These are phyloP conservation scores for Poecile atricapillus DNA, from an alignment of 2,113 vertebrate species.

Conservation along the genomic window DNA sequence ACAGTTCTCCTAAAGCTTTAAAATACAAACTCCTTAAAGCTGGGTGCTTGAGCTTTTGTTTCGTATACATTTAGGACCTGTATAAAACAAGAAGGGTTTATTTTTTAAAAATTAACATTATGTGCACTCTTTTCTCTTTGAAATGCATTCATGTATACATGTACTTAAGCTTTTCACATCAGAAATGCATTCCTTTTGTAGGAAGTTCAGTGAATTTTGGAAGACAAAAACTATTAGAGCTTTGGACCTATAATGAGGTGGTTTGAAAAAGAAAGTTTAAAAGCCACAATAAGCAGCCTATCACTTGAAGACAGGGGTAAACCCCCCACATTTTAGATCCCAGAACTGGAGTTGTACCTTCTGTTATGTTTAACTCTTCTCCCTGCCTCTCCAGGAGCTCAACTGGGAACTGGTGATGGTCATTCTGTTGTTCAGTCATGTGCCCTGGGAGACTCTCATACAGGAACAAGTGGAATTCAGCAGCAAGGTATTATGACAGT, in stretches of 20 bases:
- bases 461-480: constrained; percentile 58
- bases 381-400: constrained; percentile 28
- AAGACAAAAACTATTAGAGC: background rate
- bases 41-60: background rate
- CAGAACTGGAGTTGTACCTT: background rate
- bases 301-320: background rate
- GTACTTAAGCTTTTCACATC: background rate
- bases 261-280: background rate
- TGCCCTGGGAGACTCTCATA: constrained; percentile 44
- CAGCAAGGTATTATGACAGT: constrained; percentile 49
- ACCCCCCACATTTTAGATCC: background rate
- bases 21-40: background rate
- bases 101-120: background rate
- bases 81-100: background rate
- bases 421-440: constrained; percentile 45
- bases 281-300: background rate
- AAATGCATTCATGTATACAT: background rate
- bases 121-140: background rate
- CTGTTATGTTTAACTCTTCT: background rate
- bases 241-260: background rate
- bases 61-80: background rate
- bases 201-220: background rate
- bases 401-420: constrained; percentile 54
- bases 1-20: background rate
- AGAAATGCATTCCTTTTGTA: background rate